These are phyloP conservation scores for Malacoraja senta DNA, from an alignment of 2,797 vertebrate genomes.

Conservation along the genomic window DNA sequence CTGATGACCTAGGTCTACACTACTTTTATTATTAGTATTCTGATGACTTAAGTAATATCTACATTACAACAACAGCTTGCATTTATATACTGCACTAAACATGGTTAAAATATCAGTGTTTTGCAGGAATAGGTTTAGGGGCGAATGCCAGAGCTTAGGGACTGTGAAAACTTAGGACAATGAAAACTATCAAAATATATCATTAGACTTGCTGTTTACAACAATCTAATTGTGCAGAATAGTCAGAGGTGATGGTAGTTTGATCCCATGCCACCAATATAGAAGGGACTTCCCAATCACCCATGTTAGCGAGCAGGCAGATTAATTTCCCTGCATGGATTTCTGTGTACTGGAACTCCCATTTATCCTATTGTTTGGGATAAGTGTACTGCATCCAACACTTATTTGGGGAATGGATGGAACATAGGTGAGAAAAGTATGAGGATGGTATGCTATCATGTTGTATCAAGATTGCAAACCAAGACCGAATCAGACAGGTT, in stretches of 20 bases:
- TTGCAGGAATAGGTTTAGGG: background rate
- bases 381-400: background rate
- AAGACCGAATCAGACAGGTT: background rate
- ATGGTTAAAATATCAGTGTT: background rate
- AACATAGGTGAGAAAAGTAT: background rate
- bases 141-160: background rate
- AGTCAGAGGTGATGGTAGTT: background rate
- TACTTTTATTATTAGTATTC: background rate
- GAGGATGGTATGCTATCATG: background rate
- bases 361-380: background rate
- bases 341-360: background rate
- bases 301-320: background rate
- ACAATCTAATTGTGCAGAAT: background rate
- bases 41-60: background rate
- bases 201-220: no score
- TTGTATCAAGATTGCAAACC: background rate
- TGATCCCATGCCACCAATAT: background rate
- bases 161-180: background rate
- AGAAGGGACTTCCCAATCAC: background rate
- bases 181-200: background rate
- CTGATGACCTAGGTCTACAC: background rate
- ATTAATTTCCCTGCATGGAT: background rate
- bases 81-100: background rate
- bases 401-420: background rate
- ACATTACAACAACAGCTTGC: background rate